Conservation (phyloP, 2,888 invertebrate species). For the Alloplasta piceator region DNA sequence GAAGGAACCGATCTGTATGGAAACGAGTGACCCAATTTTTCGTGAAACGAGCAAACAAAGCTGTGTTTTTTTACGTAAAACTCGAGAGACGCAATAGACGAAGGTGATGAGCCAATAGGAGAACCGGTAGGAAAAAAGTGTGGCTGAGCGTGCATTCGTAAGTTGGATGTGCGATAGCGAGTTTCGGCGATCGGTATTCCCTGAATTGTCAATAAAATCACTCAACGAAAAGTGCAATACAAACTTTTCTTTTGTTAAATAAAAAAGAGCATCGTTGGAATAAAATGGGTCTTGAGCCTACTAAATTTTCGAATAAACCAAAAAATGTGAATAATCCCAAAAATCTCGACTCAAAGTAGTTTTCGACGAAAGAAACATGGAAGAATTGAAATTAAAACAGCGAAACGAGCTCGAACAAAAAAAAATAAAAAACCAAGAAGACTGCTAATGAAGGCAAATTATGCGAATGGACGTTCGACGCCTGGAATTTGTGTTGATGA, state of each 20-base stretch:
- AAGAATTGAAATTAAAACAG: too few relatives aligned
- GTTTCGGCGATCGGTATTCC: constrained; percentile 28
- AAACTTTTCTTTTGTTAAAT: not conserved
- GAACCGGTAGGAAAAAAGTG: constrained; percentile 14
- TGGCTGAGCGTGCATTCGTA: constrained; percentile 38
- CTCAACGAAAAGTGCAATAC: not conserved
- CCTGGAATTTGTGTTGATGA: too few relatives aligned
- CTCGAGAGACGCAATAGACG: not conserved
- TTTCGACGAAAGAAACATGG: too few relatives aligned
- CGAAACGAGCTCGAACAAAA: too few relatives aligned
- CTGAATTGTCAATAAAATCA: not conserved
- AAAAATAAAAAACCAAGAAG: too few relatives aligned
- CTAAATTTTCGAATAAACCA: too few relatives aligned
- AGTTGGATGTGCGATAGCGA: constrained; percentile 18
- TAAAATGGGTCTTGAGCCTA: too few relatives aligned
- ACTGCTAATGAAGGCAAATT: too few relatives aligned
- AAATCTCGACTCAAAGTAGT: too few relatives aligned
- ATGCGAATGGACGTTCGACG: too few relatives aligned
- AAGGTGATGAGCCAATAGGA: not conserved
- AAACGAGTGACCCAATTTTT: constrained; percentile 62
- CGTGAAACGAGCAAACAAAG: constrained; percentile 65
- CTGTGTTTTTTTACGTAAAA: constrained; percentile 61
- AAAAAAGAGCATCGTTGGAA: not conserved
- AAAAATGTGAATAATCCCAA: too few relatives aligned
- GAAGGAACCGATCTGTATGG: constrained; percentile 27